Evolutionary conservation across 2,797 vertebrate species (phyloP), one percentile per base, ranked within the genome.

Genomic region (Coluber constrictor): DNA sequence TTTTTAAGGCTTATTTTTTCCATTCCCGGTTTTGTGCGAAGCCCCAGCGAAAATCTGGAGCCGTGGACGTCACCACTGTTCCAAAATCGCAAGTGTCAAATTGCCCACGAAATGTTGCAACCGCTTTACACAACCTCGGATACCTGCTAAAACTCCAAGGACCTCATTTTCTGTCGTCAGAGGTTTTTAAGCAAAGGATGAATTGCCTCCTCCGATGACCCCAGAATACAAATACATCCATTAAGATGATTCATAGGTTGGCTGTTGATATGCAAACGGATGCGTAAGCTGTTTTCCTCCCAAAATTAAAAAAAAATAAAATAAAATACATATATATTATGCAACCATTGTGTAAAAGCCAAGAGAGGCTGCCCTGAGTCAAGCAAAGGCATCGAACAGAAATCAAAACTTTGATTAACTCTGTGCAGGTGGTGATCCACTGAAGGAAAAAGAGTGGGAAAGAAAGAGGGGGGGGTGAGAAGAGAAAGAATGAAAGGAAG

Each of bases 391-490:
- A 47, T 37, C 4, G 2, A 37, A 70, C 27, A n/a, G 61, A 89
- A 86, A 61, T 37, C 15, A 57, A 74, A 61, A 37, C 16, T 37
- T 74, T 10, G 23, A 66, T 29, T 74, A 88, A 88, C 63, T 51
- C 54, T 23, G 63, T 25, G 9, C 47, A 27, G n/a, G 59, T 59
- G 18, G 18, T 59, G 57, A 59, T 59, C 57, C 5, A 20, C 57
- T 5, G 18, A 59, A 59, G 57, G 57, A 59, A 59, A 59, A 59
- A 18, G 57, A 59, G 57, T 59, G 57, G n/a, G n/a, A 8, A 18
- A 6, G n/a, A 3, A 18, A 13, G 1, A 6, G 2, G 2, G 4
- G 6, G 0, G 2, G 3, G 1, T 3, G 63, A n/a, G 1, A 29
- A 27, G 4, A 66, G 11, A 47, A 5, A 47, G 47, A 9, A 54